Evolutionary conservation across 1,140 invertebrate species (phyloP), one percentile per base, ranked within the genome.

Genomic region (Scaptomyza graminum): DNA sequence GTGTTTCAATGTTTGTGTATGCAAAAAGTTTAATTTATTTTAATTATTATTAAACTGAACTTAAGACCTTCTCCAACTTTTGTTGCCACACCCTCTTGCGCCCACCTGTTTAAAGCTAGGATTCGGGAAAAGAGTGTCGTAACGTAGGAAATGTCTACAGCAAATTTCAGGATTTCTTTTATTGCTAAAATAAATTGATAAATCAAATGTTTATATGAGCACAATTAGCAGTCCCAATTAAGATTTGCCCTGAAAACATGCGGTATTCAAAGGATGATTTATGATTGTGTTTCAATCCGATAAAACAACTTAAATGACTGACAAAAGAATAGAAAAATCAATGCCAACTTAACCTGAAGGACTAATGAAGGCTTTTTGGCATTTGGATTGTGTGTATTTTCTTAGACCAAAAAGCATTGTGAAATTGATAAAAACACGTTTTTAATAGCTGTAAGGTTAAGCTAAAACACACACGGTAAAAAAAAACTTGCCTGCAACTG

Each of bases 311-410:
- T 41, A 8, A 41, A n/a, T n/a, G 37, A 41, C 37, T 31, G 28
- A 50, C 11, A 11, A 12, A 22, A 28, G 18, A 11, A n/a, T 7
- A 18, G 22, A 51, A 34, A 51, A 51, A 34, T 34, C 13, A 28
- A 51, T 51, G 5, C 18, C n/a, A 31, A 34, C 3, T 28, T 34
- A 34, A 34, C 25, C 12, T 51, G 13, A 51, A 51, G 50, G 13
- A 28, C 50, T 31, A 34, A 34, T 34, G 50, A 51, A 34, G 25
- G 25, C 50, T 34, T 34, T 22, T 34, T 51, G 1, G 50, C 28
- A 34, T 51, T 51, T 34, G 37, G 4, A 41, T 51, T 46, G 44
- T 46, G 15, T 16, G 15, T 16, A 12, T 12, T 41, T 12, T 41
- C 37, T 41, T n/a, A n/a, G 37, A 8, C n/a, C n/a, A 12, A 41